phyloP scores from a whole-genome alignment of 2,888 invertebrate species.

The Scotopteryx bipunctaria region DNA sequence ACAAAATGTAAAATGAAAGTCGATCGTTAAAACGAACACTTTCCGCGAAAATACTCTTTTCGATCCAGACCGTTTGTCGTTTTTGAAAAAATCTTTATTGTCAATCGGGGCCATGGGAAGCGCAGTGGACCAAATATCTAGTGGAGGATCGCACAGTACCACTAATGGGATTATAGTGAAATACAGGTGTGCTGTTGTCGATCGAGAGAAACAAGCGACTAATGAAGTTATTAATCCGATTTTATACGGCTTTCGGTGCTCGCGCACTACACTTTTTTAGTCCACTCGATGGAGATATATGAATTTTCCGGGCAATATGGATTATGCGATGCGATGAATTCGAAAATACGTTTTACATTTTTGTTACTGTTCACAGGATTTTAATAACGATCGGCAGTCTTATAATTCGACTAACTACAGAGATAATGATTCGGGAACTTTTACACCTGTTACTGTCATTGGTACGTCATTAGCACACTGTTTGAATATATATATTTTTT shows the following conservation, averaged over 20 bases:
- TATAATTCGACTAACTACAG: conserved; percentile 44
- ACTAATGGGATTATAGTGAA: conserved; percentile 80
- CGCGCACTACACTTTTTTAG: conserved; percentile 60
- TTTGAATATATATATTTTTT: not conserved
- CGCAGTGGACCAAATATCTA: conserved; percentile 55
- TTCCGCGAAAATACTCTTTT: no score
- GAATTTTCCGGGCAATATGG: conserved; percentile 43
- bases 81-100: conserved; percentile 11
- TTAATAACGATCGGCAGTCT: conserved; percentile 47
- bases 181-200: conserved; percentile 75
- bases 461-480: not conserved
- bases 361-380: conserved; percentile 56
- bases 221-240: conserved; percentile 84
- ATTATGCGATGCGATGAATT: conserved; percentile 25
- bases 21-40: no score
- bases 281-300: conserved; percentile 46
- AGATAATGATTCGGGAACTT: conserved; percentile 59
- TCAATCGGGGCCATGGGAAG: conserved; percentile 15
- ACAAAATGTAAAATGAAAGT: not conserved
- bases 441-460: conserved; percentile 46
- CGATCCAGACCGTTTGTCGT: no score
- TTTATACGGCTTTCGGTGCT: conserved; percentile 72
- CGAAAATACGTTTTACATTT: conserved; percentile 22
- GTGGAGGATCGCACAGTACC: conserved; percentile 58
- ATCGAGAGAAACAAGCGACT: conserved; percentile 80